Conservation (phyloP, 2,888 invertebrate species). For the Scaptomyza caliginosa region DNA sequence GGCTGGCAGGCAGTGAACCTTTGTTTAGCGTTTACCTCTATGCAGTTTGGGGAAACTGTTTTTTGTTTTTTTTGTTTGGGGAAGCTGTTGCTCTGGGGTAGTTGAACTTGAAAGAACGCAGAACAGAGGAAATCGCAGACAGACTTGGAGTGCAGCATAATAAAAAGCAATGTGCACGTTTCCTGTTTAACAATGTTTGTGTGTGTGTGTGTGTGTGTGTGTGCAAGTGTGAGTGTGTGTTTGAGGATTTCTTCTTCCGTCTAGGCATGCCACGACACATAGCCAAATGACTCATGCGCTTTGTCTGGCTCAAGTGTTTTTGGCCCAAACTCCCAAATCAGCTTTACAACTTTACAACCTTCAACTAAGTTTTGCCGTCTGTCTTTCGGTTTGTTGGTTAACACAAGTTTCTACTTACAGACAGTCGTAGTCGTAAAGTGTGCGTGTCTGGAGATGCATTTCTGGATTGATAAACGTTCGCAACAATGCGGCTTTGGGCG, state of each 20-base stretch:
- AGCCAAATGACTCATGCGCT: conserved; percentile 69
- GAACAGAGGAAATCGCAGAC: conserved; percentile 69
- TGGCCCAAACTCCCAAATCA: conserved; percentile 11
- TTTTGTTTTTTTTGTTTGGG: too few species aligned
- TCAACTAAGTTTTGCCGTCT: conserved; percentile 56
- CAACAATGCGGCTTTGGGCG: conserved; percentile 91
- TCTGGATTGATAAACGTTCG: conserved; percentile 94
- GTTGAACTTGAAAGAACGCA: conserved; percentile 68
- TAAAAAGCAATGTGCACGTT: conserved; percentile 73
- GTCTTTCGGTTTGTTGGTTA: conserved; percentile 21
- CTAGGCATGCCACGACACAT: conserved; percentile 61
- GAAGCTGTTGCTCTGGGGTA: conserved; percentile 43
- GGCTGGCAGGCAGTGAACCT: conserved; percentile 47
- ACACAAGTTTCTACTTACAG: conserved; percentile 34
- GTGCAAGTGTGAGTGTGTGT: conserved; percentile 3
- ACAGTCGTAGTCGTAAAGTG: conserved; percentile 44
- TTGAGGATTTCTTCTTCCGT: conserved; percentile 61
- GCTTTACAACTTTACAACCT: conserved; percentile 20
- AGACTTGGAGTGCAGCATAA: conserved; percentile 62
- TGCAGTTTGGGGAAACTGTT: conserved; percentile 28
- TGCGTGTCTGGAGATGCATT: conserved; percentile 87
- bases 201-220: neutral
- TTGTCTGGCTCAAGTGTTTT: conserved; percentile 57
- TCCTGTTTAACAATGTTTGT: conserved; percentile 55
- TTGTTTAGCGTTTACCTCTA: conserved; percentile 64